phyloP scores from a whole-genome alignment of 2,113 vertebrate genomes.

The Strix uralensis region DNA sequence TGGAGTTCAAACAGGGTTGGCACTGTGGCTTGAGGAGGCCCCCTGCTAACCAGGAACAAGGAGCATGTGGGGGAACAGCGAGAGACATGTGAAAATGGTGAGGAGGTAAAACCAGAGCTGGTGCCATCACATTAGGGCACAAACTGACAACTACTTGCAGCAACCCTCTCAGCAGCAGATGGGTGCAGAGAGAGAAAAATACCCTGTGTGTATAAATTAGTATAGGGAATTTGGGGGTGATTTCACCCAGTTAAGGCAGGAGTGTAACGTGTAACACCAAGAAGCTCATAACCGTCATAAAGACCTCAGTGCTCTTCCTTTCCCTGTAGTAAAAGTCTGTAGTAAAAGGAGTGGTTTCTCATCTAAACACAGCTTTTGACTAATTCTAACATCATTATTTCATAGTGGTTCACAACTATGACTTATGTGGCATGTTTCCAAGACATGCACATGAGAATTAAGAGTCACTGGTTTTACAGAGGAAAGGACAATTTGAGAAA shows the following conservation, averaged over 20 bases:
- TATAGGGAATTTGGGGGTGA: neutral
- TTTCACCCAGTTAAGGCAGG: neutral
- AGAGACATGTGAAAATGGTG: rapidly evolving
- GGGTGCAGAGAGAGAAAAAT: neutral
- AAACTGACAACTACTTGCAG: neutral
- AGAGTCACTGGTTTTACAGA: neutral
- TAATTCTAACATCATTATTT: neutral
- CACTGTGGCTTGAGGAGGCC: neutral
- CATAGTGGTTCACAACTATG: neutral
- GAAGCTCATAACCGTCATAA: neutral
- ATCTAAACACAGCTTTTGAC: neutral
- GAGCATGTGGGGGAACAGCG: neutral
- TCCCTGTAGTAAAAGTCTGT: neutral
- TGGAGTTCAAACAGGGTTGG: neutral
- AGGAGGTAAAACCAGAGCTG: neutral
- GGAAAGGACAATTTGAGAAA: neutral
- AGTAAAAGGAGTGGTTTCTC: neutral
- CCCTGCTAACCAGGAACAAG: neutral
- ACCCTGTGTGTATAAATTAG: neutral
- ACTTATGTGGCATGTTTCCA: neutral
- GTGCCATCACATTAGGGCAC: neutral
- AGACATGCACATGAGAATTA: neutral
- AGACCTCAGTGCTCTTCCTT: neutral
- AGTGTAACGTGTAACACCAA: neutral
- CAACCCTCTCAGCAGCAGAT: neutral